These are phyloP conservation scores for Grammomys surdaster DNA, from an alignment of 2,113 vertebrate species.

Conservation along the genomic window DNA sequence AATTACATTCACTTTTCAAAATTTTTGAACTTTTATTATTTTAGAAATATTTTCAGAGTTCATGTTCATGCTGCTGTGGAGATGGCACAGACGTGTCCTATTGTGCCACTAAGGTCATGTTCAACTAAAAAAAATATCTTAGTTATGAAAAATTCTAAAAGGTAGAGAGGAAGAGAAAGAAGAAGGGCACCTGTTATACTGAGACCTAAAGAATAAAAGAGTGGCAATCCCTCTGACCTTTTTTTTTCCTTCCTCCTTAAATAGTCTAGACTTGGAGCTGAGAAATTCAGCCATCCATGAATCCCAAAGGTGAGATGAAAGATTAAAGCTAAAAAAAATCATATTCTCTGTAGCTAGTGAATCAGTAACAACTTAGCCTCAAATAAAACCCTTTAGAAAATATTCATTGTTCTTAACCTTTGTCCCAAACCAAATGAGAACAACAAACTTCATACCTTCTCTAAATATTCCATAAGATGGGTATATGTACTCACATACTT, in stretches of 20 bases:
- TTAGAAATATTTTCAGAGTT: constrained; percentile 21
- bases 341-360: neutral
- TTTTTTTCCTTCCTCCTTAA: neutral
- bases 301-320: neutral
- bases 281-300: neutral
- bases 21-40: constrained; percentile 29
- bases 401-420: neutral
- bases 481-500: neutral
- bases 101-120: neutral
- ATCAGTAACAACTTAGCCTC: neutral
- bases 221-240: neutral
- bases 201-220: neutral
- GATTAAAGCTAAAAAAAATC: neutral
- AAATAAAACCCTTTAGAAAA: constrained; percentile 7
- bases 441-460: neutral
- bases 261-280: neutral
- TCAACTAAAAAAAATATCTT: neutral
- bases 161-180: neutral
- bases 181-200: neutral
- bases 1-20: neutral
- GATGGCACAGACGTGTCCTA: neutral
- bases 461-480: neutral
- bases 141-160: neutral
- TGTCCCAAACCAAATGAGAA: neutral
- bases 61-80: neutral